Percentiles rank a stretch among this genome's conserved stretches.
Conservation (phyloP, 1,140 invertebrate species). For the Sminthurinus signatus region DNA sequence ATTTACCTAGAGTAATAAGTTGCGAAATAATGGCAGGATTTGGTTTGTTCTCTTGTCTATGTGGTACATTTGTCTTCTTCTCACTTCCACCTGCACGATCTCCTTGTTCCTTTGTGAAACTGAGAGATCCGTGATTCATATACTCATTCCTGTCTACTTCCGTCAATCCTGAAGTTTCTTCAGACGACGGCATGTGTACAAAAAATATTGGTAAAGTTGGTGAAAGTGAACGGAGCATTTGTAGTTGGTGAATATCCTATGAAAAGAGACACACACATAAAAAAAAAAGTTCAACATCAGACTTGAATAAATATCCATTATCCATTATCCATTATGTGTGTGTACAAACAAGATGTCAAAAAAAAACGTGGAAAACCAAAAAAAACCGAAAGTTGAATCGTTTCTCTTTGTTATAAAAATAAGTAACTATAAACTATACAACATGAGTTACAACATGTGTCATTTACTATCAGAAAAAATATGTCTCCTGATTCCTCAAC, state of each 20-base stretch:
- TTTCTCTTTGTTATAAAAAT: too few relatives aligned
- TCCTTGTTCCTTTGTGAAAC: constrained; percentile 33
- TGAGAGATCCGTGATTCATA: constrained; percentile 39
- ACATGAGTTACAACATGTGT: too few relatives aligned
- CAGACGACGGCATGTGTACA: constrained; percentile 38
- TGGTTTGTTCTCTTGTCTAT: constrained; percentile 2
- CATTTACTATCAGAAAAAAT: too few relatives aligned
- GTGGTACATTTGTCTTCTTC: constrained; percentile 10
- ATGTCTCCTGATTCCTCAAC: too few relatives aligned
- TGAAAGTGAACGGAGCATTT: constrained; percentile 26
- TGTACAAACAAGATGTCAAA: too few relatives aligned
- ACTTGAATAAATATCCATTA: too few relatives aligned
- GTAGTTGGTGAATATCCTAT: constrained; percentile 37
- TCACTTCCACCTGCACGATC: background rate
- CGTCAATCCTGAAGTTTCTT: constrained; percentile 37
- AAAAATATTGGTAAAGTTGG: constrained; percentile 40
- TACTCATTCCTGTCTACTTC: constrained; percentile 41
- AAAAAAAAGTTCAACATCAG: too few relatives aligned
- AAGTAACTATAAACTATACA: too few relatives aligned
- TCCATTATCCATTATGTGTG: too few relatives aligned
- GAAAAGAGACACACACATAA: constrained; percentile 24
- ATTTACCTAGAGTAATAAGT: constrained; percentile 27
- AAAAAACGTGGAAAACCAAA: too few relatives aligned
- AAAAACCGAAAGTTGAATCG: too few relatives aligned
- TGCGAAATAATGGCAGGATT: constrained; percentile 20